Conservation (phyloP, 1,140 invertebrate species). For the Dolichoris vasculosae region DNA sequence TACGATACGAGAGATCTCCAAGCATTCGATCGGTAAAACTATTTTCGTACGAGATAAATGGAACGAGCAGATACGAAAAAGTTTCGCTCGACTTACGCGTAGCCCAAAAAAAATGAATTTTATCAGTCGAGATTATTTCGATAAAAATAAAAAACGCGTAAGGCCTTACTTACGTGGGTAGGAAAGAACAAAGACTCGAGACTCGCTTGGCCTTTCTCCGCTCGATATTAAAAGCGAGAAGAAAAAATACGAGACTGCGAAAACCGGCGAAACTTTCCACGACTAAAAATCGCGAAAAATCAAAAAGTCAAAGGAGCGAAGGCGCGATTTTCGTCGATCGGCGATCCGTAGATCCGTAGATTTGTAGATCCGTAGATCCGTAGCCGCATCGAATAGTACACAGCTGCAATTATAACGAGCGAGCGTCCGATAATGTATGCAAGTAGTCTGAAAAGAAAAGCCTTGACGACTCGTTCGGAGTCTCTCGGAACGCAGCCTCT, state of each 20-base stretch:
- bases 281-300: neutral
- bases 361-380: no score
- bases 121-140: neutral
- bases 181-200: neutral
- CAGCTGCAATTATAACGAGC: slow-evolving; percentile 15
- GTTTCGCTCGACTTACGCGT: neutral
- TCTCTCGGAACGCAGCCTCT: neutral
- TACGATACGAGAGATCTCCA: neutral
- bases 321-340: no score
- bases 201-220: neutral
- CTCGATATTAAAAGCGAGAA: neutral
- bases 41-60: neutral
- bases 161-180: neutral
- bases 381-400: neutral
- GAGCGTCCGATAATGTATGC: slow-evolving; percentile 18
- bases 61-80: neutral
- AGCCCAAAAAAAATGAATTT: neutral
- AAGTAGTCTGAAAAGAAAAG: slow-evolving; percentile 11
- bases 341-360: no score
- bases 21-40: neutral
- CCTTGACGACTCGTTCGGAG: neutral
- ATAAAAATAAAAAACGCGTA: neutral
- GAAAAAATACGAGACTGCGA: no score
- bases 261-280: neutral
- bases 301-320: no score